Conservation (phyloP, 2,113 vertebrate genomes). For the Petaurus breviceps region DNA sequence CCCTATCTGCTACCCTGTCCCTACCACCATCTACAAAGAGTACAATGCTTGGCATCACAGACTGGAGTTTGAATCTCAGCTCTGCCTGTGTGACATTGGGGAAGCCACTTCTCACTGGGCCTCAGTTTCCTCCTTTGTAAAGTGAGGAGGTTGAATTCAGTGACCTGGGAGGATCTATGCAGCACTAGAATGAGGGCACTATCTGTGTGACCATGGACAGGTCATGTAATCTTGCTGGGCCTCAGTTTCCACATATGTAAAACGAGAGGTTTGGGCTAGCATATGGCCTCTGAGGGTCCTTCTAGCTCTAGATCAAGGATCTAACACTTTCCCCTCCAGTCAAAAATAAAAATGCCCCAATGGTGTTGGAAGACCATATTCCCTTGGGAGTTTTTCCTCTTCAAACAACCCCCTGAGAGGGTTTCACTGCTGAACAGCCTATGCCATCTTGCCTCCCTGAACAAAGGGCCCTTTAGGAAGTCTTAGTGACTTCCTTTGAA, state of each 20-base stretch:
- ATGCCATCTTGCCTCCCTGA: neutral
- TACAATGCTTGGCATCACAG: neutral
- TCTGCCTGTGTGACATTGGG: neutral
- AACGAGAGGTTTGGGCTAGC: neutral
- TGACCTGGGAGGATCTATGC: neutral
- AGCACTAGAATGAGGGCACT: neutral
- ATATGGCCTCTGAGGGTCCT: neutral
- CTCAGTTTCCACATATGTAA: neutral
- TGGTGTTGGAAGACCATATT: neutral
- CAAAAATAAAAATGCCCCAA: neutral
- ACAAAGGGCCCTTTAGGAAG: neutral
- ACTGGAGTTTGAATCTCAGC: neutral
- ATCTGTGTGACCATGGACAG: neutral
- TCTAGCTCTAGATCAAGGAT: neutral
- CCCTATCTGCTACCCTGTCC: neutral
- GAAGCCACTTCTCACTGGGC: neutral
- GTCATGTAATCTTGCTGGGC: neutral
- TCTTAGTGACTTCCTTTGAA: neutral
- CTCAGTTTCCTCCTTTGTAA: too few relatives aligned
- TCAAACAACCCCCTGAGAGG: neutral
- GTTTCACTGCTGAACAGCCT: neutral
- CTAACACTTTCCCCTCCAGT: neutral
- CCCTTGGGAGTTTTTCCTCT: neutral
- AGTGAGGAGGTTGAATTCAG: neutral
- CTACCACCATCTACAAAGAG: neutral